Evolutionary conservation across 2,888 invertebrate species (phyloP).

Genomic region (Heliconius charithonia): DNA sequence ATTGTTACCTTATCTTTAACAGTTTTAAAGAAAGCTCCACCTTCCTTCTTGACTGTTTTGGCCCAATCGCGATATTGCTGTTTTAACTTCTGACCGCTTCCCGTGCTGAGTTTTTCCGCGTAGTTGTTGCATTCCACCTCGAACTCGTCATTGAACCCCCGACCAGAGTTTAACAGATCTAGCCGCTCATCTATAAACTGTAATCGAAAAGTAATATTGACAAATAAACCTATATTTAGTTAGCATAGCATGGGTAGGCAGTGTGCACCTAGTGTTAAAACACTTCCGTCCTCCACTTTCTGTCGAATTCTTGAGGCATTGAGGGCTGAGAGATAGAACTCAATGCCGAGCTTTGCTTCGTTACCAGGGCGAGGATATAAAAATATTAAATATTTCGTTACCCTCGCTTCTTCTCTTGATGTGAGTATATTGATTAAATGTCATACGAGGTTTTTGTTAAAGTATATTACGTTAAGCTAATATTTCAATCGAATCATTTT

Average conservation of each 20-base stretch:
- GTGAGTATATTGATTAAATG: too few relatives aligned
- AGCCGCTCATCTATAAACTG: conserved; percentile 97
- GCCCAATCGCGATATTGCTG: conserved; percentile 89
- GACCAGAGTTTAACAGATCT: conserved; percentile 95
- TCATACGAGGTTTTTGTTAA: too few relatives aligned
- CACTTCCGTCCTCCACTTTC: neutral
- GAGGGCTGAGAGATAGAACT: neutral
- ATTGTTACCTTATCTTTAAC: conserved; percentile 91
- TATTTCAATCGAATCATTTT: too few relatives aligned
- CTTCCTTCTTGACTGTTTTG: conserved; percentile 90
- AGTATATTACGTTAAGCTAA: too few relatives aligned
- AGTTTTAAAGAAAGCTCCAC: conserved; percentile 92
- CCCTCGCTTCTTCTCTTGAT: neutral
- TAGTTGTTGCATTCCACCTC: conserved; percentile 89
- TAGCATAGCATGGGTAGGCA: too few relatives aligned
- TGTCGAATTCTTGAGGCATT: neutral
- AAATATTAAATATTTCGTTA: neutral
- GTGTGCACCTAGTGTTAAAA: neutral
- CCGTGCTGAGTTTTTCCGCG: conserved; percentile 80
- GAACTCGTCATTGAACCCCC: conserved; percentile 97
- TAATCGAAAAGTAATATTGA: neutral
- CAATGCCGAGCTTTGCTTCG: neutral
- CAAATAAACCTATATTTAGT: neutral
- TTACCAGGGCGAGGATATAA: neutral
- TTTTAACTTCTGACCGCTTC: conserved; percentile 77